Evolutionary conservation across 2,888 invertebrate species (phyloP).

Genomic region (Liposcelis brunnea): DNA sequence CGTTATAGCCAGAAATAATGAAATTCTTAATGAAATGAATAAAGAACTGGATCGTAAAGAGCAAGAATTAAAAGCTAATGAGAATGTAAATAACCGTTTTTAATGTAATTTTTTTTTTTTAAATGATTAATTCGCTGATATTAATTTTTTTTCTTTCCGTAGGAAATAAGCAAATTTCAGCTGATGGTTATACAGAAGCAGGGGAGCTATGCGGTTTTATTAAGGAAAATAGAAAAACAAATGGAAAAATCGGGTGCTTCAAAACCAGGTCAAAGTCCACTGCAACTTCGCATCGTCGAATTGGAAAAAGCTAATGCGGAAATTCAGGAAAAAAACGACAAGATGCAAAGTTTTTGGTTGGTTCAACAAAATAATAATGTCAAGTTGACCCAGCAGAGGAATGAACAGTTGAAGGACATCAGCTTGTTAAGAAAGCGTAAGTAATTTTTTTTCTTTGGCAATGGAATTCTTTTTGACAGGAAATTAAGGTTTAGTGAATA

Average conservation of each 20-base stretch:
- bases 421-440: slow-evolving; percentile 54
- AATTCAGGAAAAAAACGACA: slow-evolving; percentile 41
- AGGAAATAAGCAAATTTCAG: no score
- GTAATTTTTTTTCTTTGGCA: slow-evolving; percentile 17
- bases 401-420: slow-evolving; percentile 46
- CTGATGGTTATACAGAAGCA: slow-evolving; percentile 25
- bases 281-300: slow-evolving; percentile 43
- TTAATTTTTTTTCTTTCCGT: no score
- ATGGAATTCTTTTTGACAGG: not conserved
- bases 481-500: no score
- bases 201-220: slow-evolving; percentile 31
- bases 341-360: slow-evolving; percentile 56
- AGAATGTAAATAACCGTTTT: no score
- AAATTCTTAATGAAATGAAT: slow-evolving; percentile 23
- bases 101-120: not conserved
- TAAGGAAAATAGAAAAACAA: slow-evolving; percentile 33
- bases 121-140: not conserved
- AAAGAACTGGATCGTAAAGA: slow-evolving; percentile 17
- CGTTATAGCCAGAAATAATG: slow-evolving; percentile 9
- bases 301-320: slow-evolving; percentile 46
- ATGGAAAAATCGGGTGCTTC: slow-evolving; percentile 31
- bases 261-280: slow-evolving; percentile 25
- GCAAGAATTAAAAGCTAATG: slow-evolving; percentile 16
- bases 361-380: slow-evolving; percentile 57
- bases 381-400: slow-evolving; percentile 46